Evolutionary conservation across 2,113 vertebrate genomes (phyloP).

Genomic region (Gasterosteus aculeatus): DNA sequence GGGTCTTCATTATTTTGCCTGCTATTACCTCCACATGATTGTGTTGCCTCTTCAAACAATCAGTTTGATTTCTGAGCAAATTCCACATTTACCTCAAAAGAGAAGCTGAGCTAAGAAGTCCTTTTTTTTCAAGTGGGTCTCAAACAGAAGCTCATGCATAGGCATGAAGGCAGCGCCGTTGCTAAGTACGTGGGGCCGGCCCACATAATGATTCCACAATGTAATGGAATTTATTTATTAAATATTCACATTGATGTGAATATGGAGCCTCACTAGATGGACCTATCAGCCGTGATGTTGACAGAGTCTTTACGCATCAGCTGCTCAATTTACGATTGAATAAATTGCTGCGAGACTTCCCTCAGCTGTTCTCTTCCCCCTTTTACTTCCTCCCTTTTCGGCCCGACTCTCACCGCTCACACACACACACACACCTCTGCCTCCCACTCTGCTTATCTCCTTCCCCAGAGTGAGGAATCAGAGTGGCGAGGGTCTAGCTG

Average conservation of each 20-base stretch:
- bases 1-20: conserved; percentile 78
- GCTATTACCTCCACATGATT: conserved; percentile 76
- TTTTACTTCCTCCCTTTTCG: conserved; percentile 27
- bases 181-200: conserved; percentile 44
- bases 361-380: conserved; percentile 28
- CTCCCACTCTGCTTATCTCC: conserved; percentile 57
- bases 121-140: conserved; percentile 57
- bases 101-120: conserved; percentile 51
- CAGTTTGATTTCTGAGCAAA: conserved; percentile 68
- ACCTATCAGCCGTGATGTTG: conserved; percentile 43
- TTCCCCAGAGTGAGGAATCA: conserved; percentile 74
- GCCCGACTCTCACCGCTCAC: conserved; percentile 18
- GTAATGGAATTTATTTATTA: conserved; percentile 54
- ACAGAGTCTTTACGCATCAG: conserved; percentile 48
- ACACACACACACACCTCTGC: conserved; percentile 24
- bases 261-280: conserved; percentile 41
- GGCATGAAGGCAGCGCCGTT: conserved; percentile 47
- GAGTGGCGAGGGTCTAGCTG: conserved; percentile 68
- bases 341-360: conserved; percentile 23
- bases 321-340: conserved; percentile 26
- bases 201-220: conserved; percentile 52
- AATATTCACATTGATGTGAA: conserved; percentile 57
- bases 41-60: conserved; percentile 77
- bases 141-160: conserved; percentile 61
- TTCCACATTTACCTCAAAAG: conserved; percentile 61